A percentile compares a stretch with the other conserved stretches of the same genome.
Evolutionary conservation across 2,113 vertebrate genomes (phyloP).

Genomic region (Oreochromis spilurus): DNA sequence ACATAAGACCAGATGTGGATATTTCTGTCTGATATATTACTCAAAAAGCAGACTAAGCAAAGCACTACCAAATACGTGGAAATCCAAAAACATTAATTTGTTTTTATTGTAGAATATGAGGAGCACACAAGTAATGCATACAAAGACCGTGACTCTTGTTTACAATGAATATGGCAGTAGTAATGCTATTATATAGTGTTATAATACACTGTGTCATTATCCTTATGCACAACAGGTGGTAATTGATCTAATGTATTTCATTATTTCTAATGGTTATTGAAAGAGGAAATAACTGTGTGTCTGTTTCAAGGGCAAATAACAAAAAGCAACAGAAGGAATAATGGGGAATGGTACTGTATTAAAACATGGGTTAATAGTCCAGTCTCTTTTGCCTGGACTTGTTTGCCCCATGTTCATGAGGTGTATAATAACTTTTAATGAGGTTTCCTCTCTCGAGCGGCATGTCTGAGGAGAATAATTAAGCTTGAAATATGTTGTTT

Average conservation of each 20-base stretch:
- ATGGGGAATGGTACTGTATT: neutral
- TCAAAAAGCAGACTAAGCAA: neutral
- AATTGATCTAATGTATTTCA: neutral
- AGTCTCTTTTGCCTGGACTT: neutral
- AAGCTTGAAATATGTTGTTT: neutral
- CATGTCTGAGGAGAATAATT: neutral
- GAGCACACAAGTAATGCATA: neutral
- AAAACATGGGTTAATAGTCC: neutral
- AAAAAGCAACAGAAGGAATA: neutral
- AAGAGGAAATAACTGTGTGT: neutral
- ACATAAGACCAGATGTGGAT: neutral
- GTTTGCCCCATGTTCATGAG: neutral
- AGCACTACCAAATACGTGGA: neutral
- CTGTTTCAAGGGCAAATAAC: neutral
- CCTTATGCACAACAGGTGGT: neutral
- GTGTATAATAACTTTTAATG: neutral
- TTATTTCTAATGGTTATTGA: neutral
- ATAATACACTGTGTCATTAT: neutral
- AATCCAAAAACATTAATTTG: neutral
- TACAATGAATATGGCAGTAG: neutral
- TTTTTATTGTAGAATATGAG: neutral
- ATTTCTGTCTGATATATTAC: neutral
- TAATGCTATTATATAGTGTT: neutral
- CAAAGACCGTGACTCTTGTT: rapidly evolving
- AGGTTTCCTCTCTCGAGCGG: neutral